Percentiles rank a stretch among this genome's conserved stretches.
These are phyloP conservation scores for Ceyx melanurus DNA, from an alignment of 2,113 vertebrate genomes.

Conservation along the genomic window DNA sequence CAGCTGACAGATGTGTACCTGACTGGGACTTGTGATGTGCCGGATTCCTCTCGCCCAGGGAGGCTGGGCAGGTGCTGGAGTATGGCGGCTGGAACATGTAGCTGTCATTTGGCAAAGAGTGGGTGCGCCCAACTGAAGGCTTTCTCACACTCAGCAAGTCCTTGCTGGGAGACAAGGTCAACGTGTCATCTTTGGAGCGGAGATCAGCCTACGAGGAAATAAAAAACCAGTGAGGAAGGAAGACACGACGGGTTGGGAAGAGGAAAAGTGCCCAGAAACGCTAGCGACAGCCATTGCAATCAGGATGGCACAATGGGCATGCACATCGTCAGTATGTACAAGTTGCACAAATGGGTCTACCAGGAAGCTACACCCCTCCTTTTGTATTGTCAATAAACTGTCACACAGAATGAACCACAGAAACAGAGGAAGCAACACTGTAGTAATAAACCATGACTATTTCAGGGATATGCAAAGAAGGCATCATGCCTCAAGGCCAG, in stretches of 20 bases:
- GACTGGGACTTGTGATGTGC: conserved; percentile 75
- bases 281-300: conserved; percentile 51
- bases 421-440: conserved; percentile 50
- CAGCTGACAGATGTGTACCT: conserved; percentile 61
- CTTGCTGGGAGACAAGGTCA: conserved; percentile 62
- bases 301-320: conserved; percentile 62
- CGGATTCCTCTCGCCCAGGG: conserved; percentile 50
- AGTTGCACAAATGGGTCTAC: conserved; percentile 57
- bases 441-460: conserved; percentile 71
- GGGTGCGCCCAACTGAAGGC: conserved; percentile 89
- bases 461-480: conserved; percentile 48
- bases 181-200: neutral
- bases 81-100: conserved; percentile 87
- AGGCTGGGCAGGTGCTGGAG: conserved; percentile 18
- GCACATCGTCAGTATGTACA: conserved; percentile 25
- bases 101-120: conserved; percentile 96
- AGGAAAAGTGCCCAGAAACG: conserved; percentile 7
- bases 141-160: conserved; percentile 87
- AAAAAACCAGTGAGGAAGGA: neutral
- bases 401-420: conserved; percentile 53
- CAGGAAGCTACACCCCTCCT: conserved; percentile 8
- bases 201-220: conserved; percentile 74
- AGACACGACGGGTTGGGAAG: neutral
- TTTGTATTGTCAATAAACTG: neutral
- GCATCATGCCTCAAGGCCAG: conserved; percentile 75